Base-by-base conservation (phyloP, 2,797 vertebrate genomes). In the Erpetoichthys calabaricus region DNA sequence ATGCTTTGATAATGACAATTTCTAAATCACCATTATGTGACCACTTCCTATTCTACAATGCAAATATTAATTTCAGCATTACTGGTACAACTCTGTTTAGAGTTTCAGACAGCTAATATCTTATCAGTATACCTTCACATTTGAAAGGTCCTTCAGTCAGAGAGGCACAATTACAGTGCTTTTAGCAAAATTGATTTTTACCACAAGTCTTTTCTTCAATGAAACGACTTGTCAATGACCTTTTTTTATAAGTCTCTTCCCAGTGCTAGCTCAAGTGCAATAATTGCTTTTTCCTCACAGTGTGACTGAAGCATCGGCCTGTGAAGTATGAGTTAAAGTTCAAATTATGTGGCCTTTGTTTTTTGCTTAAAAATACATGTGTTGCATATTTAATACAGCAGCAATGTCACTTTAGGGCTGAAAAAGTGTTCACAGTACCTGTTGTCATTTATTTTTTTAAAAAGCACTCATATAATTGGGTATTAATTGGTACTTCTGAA, bases 161-260 rank as follows among this genome's bases (percentile, higher is more conserved):
- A 56, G 70, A 65, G 4, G 58, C 70, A 64, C 75, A 79, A 80
- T 81, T 67, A 73, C 44, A 67, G 60, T 60, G 67, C 76, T 80
- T 84, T 83, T 76, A 85, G 74, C 64, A 70, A 80, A 81, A 80
- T 64, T 59, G 70, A 71, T 73, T 73, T 66, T 64, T 57, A 57
- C 53, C 60, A 64, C 61, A 59, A 42, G 41, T 71, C 60, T 76
- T 59, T 66, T 69, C 57, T 58, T 60, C 71, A 70, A 56, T 55
- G 55, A 68, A 70, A 65, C 59, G 45, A 56, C 47, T 55, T 70
- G 66, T 68, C 57, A 46, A 57, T 57, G 63, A 65, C 56, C 64
- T n/a, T 8, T 64, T 68, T 67, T 70, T 64, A 57, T 67, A 72
- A 69, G 56, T 64, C 63, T 59, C 56, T 62, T 54, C 62, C 58